phyloP scores from a whole-genome alignment of 2,113 vertebrate species.

The Poecile atricapillus region DNA sequence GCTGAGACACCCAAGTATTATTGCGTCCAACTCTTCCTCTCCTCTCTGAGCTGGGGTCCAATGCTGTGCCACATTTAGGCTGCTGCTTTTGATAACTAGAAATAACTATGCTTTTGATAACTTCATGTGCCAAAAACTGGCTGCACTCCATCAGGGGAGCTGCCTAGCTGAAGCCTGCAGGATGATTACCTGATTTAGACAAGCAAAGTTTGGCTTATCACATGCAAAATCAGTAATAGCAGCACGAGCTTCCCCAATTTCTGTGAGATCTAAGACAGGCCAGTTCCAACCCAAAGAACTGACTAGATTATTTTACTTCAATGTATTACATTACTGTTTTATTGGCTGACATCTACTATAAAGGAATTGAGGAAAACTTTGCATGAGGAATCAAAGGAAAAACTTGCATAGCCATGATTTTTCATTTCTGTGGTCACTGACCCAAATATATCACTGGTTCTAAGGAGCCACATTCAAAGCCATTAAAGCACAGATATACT shows the following conservation, averaged over 20 bases:
- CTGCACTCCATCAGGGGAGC: background rate
- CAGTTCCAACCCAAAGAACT: background rate
- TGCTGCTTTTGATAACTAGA: background rate
- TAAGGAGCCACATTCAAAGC: background rate
- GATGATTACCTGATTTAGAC: background rate
- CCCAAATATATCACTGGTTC: background rate
- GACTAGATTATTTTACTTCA: background rate
- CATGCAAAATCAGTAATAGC: background rate
- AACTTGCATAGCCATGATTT: background rate
- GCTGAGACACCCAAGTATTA: conserved; percentile 11
- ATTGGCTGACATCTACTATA: background rate
- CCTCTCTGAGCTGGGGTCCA: background rate
- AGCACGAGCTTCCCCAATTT: background rate
- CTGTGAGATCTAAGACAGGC: background rate
- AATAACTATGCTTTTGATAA: no score
- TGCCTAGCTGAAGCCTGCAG: background rate
- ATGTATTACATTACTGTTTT: background rate
- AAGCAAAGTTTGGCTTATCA: background rate
- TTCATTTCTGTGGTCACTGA: background rate
- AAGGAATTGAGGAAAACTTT: background rate
- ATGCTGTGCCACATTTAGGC: background rate
- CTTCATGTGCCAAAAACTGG: background rate
- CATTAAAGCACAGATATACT: background rate
- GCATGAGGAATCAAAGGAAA: background rate
- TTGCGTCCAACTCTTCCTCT: background rate